Evolutionary conservation across 2,797 vertebrate species (phyloP), one percentile per base, ranked within the genome.

Genomic region (Onychomys leucogaster): DNA sequence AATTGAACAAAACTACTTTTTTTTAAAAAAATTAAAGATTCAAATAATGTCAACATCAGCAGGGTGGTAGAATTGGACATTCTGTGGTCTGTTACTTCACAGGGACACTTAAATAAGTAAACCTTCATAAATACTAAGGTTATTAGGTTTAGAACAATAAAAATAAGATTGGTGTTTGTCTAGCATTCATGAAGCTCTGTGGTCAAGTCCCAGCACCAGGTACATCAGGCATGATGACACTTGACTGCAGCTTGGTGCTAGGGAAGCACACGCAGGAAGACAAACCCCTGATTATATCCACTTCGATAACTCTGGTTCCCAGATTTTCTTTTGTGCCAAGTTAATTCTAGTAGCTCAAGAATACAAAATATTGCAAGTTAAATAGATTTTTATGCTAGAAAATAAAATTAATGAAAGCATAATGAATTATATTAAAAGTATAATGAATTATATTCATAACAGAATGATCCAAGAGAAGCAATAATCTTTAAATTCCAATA

Each of bases 1-100:
- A 92, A 75, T 65, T 49, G 49, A 88, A 46, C 57, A 84, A 46
- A 91, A 43, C 27, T 67, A n/a, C 12, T 23, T 77, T 55, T 89
- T 86, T 57, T 59, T 59, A 11, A 55, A 94, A 11, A 55, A 94
- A 89, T 52, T 78, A 78, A 89, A 90, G 57, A 41, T 81, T 89
- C 11, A 92, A 21, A 69, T 34, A 78, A 65, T 90, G 2, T 76
- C 32, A 73, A 46, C 16, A 37, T 52, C 27, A 65, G 13, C 9
- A 73, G 25, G 5, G 27, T 49, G 11, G 32, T 88, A 12, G 27
- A 65, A 32, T 10, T 5, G 19, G 27, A 65, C n/a, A 37, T 9
- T 86, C n/a, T 32, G 12, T 17, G 12, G 2, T 25, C 23, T 81
- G 6, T 43, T 21, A 29, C 17, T 17, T 21, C 23, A 16, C 69